These are phyloP conservation scores for Eurytoma californica DNA, from an alignment of 2,888 invertebrate genomes.

Conservation along the genomic window DNA sequence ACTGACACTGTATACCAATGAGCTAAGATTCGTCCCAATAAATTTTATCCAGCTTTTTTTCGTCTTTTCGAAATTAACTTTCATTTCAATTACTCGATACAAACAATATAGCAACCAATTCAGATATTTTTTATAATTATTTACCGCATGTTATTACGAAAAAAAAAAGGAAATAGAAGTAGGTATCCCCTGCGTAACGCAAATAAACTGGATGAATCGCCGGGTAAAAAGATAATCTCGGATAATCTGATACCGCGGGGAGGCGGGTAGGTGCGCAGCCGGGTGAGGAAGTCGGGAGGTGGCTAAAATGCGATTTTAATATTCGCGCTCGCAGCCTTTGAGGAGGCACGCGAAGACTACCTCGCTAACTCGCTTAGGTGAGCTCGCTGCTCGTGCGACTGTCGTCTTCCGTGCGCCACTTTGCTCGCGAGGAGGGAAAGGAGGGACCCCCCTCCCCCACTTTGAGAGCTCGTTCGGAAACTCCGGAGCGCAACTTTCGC, in stretches of 20 bases:
- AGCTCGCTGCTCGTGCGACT: constrained; percentile 40
- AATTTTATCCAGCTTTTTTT: too few species aligned
- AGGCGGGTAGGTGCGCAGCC: too few species aligned
- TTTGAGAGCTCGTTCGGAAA: constrained; percentile 68
- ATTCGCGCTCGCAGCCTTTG: constrained; percentile 67
- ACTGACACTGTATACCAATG: too few species aligned
- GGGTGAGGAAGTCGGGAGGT: constrained; percentile 38
- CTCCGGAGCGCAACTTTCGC: constrained; percentile 67
- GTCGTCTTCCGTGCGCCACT: constrained; percentile 51
- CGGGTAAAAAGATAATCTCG: constrained; percentile 26
- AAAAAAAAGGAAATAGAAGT: too few species aligned
- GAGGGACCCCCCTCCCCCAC: constrained; percentile 53
- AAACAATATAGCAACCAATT: too few species aligned
- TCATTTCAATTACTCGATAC: too few species aligned
- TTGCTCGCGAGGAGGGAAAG: constrained; percentile 17
- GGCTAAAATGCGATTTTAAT: constrained; percentile 72
- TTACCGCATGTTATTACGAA: too few species aligned
- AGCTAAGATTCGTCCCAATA: too few species aligned
- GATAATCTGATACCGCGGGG: constrained; percentile 2
- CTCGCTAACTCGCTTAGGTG: constrained; percentile 68
- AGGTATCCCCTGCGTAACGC: too few species aligned
- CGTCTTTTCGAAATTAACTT: too few species aligned
- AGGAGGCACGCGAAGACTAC: constrained; percentile 59
- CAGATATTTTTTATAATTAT: too few species aligned
- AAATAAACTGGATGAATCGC: not conserved